Percentiles rank a stretch among this genome's conserved stretches.
Conservation (phyloP, 2,113 vertebrate genomes). For the Chionis minor region DNA sequence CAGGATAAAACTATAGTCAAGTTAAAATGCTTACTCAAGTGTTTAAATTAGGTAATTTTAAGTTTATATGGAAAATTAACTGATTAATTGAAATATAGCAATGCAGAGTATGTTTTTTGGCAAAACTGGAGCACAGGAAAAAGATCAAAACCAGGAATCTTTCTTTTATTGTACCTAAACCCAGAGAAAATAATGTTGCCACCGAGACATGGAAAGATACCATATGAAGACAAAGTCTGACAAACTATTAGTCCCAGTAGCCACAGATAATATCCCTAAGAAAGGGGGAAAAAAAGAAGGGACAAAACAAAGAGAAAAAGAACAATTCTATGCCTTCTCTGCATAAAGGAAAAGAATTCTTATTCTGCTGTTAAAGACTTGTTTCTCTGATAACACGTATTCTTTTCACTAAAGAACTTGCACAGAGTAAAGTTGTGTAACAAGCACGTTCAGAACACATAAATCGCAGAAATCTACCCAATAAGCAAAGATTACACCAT, state of each 20-base stretch:
- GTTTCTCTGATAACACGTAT: neutral
- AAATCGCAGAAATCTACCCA: neutral
- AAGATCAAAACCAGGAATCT: neutral
- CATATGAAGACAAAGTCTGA: neutral
- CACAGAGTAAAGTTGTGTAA: neutral
- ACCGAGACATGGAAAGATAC: neutral
- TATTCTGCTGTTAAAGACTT: neutral
- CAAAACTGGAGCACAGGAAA: neutral
- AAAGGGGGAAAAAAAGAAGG: neutral
- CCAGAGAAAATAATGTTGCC: neutral
- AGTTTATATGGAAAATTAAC: neutral
- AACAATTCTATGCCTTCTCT: neutral
- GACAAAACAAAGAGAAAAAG: fast-evolving
- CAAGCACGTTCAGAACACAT: neutral
- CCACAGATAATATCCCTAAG: neutral
- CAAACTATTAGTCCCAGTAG: neutral
- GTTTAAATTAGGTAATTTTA: neutral
- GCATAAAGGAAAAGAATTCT: neutral
- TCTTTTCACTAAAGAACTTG: neutral
- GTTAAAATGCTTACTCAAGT: neutral
- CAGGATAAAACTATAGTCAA: neutral
- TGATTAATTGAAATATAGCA: neutral
- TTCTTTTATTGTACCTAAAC: neutral
- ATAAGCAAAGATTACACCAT: neutral
- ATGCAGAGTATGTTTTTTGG: neutral